Conservation (phyloP, 1,140 invertebrate genomes). For the Sesamia nonagrioides region DNA sequence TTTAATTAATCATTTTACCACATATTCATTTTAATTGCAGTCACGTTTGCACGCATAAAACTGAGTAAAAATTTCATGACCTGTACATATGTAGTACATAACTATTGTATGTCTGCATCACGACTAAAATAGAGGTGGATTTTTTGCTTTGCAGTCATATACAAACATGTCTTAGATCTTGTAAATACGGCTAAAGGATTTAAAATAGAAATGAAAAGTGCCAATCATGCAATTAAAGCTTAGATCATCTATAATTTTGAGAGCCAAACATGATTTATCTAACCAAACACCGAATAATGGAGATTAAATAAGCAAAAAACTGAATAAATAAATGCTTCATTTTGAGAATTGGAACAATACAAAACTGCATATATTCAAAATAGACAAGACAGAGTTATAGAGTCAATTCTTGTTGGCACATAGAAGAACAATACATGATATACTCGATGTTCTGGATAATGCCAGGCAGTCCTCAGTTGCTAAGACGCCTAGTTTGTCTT, state of each 20-base stretch:
- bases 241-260: not conserved
- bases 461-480: no score
- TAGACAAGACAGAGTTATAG: no score
- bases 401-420: no score
- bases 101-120: not conserved
- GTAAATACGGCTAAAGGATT: conserved; percentile 8
- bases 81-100: not conserved
- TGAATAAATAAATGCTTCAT: not conserved
- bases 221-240: not conserved
- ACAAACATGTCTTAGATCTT: not conserved
- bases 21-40: not conserved
- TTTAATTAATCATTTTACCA: not conserved
- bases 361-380: no score
- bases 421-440: no score
- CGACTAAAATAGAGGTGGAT: conserved; percentile 5
- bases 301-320: not conserved
- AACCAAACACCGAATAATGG: not conserved
- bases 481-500: no score
- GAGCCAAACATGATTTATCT: not conserved
- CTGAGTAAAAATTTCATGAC: no score
- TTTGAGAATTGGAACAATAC: not conserved
- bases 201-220: conserved; percentile 29
- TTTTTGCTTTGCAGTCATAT: conserved; percentile 12
- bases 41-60: not conserved
- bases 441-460: no score